Evolutionary conservation across 2,797 vertebrate genomes (phyloP), one percentile per base, ranked within the genome.

Genomic region (Aulostomus chinensis): DNA sequence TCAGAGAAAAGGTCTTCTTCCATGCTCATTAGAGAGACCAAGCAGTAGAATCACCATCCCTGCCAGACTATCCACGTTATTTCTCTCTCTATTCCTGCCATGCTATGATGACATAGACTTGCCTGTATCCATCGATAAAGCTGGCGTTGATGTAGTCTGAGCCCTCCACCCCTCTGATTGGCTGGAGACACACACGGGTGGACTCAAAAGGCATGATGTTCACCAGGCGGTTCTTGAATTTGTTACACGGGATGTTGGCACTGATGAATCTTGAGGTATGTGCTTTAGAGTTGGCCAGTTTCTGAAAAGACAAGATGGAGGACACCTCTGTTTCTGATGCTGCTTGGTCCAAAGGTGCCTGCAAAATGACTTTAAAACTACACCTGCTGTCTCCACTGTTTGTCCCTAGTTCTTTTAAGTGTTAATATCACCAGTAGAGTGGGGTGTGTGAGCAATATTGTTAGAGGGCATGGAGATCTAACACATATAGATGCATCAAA

Each of bases 131-230:
- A 11, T 98, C 94, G 31, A 99, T 92, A 82, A 95, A 98, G 86
- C 95, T 99, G 90, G 93, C 95, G 1, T 99, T 99, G 87, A 99
- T 96, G 86, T 98, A 98, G 83, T 98, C 97, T 0, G 96, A 99
- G 56, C 96, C 95, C 77, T 98, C 96, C 2, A 98, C 93, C 0
- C 95, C 96, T 26, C 95, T 93, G 87, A 98, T 95, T 48, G 95
- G 96, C 87, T 96, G 95, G 84, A 99, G 91, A 75, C 92, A 94
- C 61, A 98, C 95, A 0, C 97, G 94, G 0, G 91, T 96, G 60
- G 95, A 88, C 84, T 99, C 97, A 0, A 96, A 97, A 1, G 97
- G 95, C 95, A 97, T 93, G 77, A 98, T 96, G 83, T 98, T 98
- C 66, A 96, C 95, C 3, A 98, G 91, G 26, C 96, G 93, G 81